Percentiles rank a stretch among this genome's conserved stretches.
phyloP scores from a whole-genome alignment of 2,113 vertebrate species.

The Pterocles gutturalis region DNA sequence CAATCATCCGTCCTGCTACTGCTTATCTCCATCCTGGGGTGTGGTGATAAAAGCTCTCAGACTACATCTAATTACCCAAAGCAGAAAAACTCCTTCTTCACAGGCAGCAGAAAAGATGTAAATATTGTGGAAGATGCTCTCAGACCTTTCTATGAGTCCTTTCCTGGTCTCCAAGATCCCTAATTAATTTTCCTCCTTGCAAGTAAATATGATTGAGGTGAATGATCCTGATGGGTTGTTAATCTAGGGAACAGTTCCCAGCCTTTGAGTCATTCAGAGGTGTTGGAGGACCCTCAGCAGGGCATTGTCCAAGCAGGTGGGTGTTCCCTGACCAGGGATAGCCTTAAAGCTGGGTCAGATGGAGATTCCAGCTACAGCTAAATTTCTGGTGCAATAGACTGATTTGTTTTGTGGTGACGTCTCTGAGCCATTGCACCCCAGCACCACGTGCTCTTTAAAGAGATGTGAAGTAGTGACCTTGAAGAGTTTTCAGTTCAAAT shows the following conservation, averaged over 20 bases:
- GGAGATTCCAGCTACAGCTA: not conserved
- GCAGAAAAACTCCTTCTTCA: not conserved
- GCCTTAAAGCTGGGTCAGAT: not conserved
- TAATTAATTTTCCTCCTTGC: not conserved
- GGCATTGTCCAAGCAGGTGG: not conserved
- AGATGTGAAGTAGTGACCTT: not conserved
- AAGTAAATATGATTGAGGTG: not conserved
- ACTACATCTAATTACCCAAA: not conserved
- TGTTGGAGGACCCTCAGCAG: not conserved
- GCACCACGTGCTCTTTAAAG: accelerated
- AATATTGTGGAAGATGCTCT: not conserved
- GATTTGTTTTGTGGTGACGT: not conserved
- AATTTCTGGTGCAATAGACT: not conserved
- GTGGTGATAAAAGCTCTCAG: not conserved
- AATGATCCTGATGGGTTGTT: not conserved
- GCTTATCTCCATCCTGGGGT: not conserved
- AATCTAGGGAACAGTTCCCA: not conserved
- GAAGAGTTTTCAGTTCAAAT: not conserved
- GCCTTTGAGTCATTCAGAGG: not conserved
- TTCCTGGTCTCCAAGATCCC: not conserved
- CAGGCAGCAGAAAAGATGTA: not conserved
- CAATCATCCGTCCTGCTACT: not conserved
- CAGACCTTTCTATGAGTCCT: not conserved
- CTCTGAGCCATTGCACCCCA: not conserved
- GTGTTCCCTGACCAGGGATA: not conserved